Percentiles rank a stretch among this genome's conserved stretches.
Conservation (phyloP, 1,140 invertebrate genomes). For the Scaptomyza pallida region DNA sequence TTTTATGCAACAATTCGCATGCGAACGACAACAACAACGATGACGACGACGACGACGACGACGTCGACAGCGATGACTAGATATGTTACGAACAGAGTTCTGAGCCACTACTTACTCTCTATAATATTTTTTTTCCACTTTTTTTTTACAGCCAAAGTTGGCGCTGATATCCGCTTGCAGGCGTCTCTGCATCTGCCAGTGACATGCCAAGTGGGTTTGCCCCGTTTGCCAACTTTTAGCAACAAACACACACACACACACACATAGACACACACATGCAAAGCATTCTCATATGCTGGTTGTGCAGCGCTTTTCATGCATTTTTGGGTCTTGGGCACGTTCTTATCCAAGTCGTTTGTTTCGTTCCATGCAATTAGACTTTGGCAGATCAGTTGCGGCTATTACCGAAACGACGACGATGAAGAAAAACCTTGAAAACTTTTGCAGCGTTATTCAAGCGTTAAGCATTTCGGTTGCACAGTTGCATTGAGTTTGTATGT, state of each 20-base stretch:
- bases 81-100: conserved; percentile 51
- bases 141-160: conserved; percentile 43
- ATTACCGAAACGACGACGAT: conserved; percentile 30
- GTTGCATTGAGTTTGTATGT: conserved; percentile 12
- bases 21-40: conserved; percentile 47
- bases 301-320: conserved; percentile 42
- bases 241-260: conserved; percentile 35
- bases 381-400: conserved; percentile 68
- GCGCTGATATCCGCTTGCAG: conserved; percentile 42
- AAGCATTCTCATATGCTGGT: conserved; percentile 16
- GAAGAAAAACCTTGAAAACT: conserved; percentile 44
- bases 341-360: conserved; percentile 81
- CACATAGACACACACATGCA: conserved; percentile 19
- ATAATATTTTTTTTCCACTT: conserved; percentile 16
- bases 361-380: conserved; percentile 81
- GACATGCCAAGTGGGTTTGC: conserved; percentile 71
- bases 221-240: conserved; percentile 55
- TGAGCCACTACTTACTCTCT: conserved; percentile 40
- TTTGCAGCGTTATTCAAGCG: conserved; percentile 50
- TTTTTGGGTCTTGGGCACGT: conserved; percentile 25
- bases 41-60: conserved; percentile 23
- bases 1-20: conserved; percentile 80
- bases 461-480: conserved; percentile 37
- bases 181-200: conserved; percentile 44
- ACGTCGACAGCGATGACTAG: conserved; percentile 36